Percentiles rank a stretch among this genome's conserved stretches.
Conservation (phyloP, 2,888 invertebrate genomes). For the Pristionchus japonicus region DNA sequence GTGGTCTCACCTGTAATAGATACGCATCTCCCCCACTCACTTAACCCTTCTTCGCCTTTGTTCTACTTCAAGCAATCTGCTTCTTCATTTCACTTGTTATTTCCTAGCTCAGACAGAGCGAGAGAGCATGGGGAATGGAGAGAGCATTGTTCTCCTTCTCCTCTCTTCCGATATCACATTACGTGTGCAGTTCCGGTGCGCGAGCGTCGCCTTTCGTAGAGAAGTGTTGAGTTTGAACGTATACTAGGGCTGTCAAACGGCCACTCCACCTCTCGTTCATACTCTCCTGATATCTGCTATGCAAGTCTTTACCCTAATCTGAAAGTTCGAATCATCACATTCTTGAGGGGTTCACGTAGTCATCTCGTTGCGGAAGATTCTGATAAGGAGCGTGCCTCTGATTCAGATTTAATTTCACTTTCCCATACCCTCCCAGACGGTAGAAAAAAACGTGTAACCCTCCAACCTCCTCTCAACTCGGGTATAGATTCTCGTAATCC, state of each 20-base stretch:
- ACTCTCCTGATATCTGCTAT: no score
- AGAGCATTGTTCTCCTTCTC: background rate
- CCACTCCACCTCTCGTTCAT: background rate
- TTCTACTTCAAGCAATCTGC: background rate
- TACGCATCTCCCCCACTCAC: background rate
- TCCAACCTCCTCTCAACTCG: background rate
- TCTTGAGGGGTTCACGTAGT: no score
- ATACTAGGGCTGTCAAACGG: background rate
- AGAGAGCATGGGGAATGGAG: background rate
- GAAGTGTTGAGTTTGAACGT: background rate
- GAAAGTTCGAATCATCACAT: no score
- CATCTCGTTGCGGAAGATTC: no score
- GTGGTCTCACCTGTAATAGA: background rate
- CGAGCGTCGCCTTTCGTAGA: background rate
- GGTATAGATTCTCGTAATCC: background rate
- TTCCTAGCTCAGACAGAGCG: background rate
- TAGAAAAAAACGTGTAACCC: background rate
- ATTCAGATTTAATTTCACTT: background rate
- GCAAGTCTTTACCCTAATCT: no score
- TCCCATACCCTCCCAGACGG: background rate
- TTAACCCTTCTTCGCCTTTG: background rate
- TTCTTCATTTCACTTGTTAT: background rate
- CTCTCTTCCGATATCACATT: background rate
- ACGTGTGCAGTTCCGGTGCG: conserved; percentile 9
- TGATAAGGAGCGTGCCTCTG: no score